Conservation (phyloP, 30 jellyfish, hydroid and myxozoan genomes). For the Cassiopea xamachana region DNA sequence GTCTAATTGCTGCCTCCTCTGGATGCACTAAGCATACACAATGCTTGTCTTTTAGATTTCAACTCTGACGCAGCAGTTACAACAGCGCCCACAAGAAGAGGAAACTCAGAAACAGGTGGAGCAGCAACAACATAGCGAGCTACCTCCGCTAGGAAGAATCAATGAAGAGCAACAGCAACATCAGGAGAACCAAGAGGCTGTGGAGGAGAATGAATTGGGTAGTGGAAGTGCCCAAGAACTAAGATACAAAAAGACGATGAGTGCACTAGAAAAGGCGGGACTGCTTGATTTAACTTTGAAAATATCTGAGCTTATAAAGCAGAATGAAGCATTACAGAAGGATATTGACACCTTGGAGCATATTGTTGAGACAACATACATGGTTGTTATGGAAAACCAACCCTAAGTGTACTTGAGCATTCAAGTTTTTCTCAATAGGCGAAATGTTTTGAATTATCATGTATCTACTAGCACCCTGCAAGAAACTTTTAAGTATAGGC, state of each 20-base stretch:
- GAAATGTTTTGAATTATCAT: no score
- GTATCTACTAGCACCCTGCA: no score
- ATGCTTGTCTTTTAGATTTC: not conserved
- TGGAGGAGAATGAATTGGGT: not conserved
- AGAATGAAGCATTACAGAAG: constrained; percentile 74
- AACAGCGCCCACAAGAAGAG: not conserved
- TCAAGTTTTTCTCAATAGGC: not conserved
- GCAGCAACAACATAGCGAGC: not conserved
- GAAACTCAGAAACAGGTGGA: not conserved
- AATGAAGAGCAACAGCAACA: not conserved
- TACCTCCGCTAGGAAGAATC: not conserved
- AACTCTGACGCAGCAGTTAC: not conserved
- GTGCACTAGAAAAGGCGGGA: constrained; percentile 75
- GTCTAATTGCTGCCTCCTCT: no score
- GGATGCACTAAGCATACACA: no score
- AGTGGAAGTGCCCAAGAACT: not conserved
- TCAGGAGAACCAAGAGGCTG: not conserved
- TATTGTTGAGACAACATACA: constrained; percentile 64
- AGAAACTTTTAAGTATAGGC: no score
- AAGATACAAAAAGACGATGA: constrained; percentile 70
- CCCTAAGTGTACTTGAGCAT: not conserved
- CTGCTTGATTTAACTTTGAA: constrained; percentile 76
- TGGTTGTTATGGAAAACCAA: constrained; percentile 21
- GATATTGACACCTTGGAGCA: constrained; percentile 76
- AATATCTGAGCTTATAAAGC: constrained; percentile 69